Evolutionary conservation across 2,797 vertebrate genomes (phyloP), one percentile per base, ranked within the genome.

Genomic region (Euphonia xanthogaster): DNA sequence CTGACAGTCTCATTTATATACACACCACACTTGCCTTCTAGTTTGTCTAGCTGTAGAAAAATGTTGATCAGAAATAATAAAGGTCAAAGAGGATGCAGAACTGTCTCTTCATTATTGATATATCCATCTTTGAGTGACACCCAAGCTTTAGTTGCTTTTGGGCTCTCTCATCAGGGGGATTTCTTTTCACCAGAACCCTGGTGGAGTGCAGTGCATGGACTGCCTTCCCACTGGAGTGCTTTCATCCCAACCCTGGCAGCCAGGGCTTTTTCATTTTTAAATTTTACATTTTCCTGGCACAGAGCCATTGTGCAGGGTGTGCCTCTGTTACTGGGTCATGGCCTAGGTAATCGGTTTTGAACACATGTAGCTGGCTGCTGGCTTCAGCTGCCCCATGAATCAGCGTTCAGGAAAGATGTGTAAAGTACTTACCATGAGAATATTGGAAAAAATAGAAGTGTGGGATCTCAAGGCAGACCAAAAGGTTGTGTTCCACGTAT

Each of bases 161-260:
- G 45, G 7, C 33, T 31, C 42, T 80, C 75, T 74, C 3, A 7
- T 47, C 33, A 55, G 30, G 3, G 2, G 24, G 12, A 35, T 78
- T 83, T 90, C 8, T 77, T 54, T 79, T 83, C 25, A n/a, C 24
- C 57, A 68, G 86, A 60, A 4, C 14, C 4, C n/a, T 54, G 45
- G 14, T 44, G 42, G 35, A 2, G 3, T 14, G 24, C 6, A 2
- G 2, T 71, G 30, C 17, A 2, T 45, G 5, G 10, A 23, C 9
- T 63, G 60, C 55, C 39, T 70, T 53, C 31, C 19, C 1, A 5
- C 9, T 60, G 37, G 13, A 5, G 5, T 57, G 24, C 50, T 77
- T 92, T 67, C 35, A 45, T 62, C 45, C 66, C 14, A 35, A 1
- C 37, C 5, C 13, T 25, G 13, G 7, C 37, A 50, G 53, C 20